Percentiles rank a stretch among this genome's conserved stretches.
Evolutionary conservation across 2,797 vertebrate species (phyloP).

Genomic region (Coreius guichenoti): DNA sequence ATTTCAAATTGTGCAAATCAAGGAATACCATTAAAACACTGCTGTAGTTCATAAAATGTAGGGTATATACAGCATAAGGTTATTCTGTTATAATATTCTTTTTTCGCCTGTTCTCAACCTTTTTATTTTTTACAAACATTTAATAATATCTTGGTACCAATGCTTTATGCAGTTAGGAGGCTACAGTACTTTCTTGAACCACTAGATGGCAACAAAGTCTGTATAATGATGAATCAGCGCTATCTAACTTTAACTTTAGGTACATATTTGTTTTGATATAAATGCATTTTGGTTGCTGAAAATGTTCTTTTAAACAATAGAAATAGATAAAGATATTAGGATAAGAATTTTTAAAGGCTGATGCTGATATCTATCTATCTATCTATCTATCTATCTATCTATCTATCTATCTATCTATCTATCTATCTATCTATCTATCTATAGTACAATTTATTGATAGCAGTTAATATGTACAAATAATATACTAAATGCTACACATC

Average conservation of each 20-base stretch:
- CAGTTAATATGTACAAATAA: too few relatives aligned
- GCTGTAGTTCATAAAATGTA: neutral
- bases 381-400: too few relatives aligned
- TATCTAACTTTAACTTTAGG: neutral
- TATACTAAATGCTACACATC: too few relatives aligned
- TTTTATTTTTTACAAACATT: neutral
- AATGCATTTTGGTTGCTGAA: neutral
- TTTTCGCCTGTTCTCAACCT: neutral
- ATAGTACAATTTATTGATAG: too few relatives aligned
- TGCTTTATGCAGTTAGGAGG: neutral
- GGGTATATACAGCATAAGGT: neutral
- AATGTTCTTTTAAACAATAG: neutral
- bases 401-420: too few relatives aligned
- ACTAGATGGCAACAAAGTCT: slow-evolving; percentile 43
- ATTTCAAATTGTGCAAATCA: neutral
- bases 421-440: too few relatives aligned
- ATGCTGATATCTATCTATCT: too few relatives aligned
- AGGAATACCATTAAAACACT: neutral
- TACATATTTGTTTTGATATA: neutral
- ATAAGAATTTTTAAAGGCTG: too few relatives aligned
- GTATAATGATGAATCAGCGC: neutral
- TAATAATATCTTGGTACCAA: neutral
- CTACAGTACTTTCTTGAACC: neutral
- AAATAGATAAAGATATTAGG: neutral
- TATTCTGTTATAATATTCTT: neutral